Evolutionary conservation across 2,888 invertebrate species (phyloP).

Genomic region (Drosophila mimetica): DNA sequence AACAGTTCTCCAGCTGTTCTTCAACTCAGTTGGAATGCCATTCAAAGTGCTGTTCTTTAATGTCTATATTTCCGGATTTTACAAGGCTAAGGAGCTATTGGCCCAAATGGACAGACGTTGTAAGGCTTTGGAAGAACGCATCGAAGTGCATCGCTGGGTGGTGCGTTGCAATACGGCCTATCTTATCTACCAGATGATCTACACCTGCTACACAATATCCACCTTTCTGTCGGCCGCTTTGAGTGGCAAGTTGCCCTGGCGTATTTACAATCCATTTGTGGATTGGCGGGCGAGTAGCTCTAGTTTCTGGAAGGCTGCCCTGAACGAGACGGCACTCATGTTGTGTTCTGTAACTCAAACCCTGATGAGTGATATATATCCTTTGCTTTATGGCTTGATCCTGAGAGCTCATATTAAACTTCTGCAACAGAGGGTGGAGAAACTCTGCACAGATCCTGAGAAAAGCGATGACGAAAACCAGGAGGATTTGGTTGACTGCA

Average conservation of each 20-base stretch:
- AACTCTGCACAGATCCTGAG: constrained; percentile 11
- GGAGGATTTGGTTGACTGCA: constrained; percentile 23
- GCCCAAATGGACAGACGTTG: constrained; percentile 44
- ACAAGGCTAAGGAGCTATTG: constrained; percentile 34
- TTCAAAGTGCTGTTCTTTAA: constrained; percentile 4
- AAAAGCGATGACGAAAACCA: constrained; percentile 1
- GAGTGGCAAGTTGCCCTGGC: constrained; percentile 39
- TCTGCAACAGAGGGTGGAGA: constrained; percentile 6
- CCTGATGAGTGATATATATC: constrained; percentile 38
- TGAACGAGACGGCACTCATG: constrained; percentile 34
- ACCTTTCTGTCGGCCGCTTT: constrained; percentile 21
- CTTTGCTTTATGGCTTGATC: constrained; percentile 25
- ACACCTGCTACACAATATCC: constrained; percentile 12
- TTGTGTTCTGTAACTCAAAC: constrained; percentile 11
- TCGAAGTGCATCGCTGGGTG: constrained; percentile 33
- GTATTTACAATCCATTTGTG: constrained; percentile 49
- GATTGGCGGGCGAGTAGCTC: constrained; percentile 36
- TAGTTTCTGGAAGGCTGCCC: constrained; percentile 34
- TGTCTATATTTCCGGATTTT: constrained; percentile 20
- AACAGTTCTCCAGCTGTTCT: constrained; percentile 6
- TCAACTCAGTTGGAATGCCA: constrained; percentile 16
- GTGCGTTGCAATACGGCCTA: constrained; percentile 42
- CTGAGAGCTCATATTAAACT: constrained; percentile 23
- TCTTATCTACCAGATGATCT: constrained; percentile 33
- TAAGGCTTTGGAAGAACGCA: constrained; percentile 16